These are phyloP conservation scores for Gymnoscelis rufifasciata DNA, from an alignment of 2,888 invertebrate species.

Conservation along the genomic window DNA sequence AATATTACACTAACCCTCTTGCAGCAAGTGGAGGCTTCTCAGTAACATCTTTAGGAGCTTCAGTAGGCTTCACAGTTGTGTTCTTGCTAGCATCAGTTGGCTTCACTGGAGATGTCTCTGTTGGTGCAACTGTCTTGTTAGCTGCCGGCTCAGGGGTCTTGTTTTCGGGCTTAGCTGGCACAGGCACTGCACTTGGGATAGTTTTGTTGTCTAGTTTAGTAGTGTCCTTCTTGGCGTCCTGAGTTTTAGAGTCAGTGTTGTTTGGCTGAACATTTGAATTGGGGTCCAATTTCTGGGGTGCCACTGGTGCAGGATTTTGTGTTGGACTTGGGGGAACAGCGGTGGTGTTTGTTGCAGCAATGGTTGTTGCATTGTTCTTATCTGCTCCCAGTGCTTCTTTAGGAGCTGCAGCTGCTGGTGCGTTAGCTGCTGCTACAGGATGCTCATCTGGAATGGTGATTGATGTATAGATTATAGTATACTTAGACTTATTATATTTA, in stretches of 20 bases:
- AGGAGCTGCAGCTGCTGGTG: neutral
- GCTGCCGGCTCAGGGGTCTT: conserved; percentile 26
- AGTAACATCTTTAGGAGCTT: conserved; percentile 8
- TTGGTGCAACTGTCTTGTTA: conserved; percentile 24
- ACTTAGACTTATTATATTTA: too few relatives aligned
- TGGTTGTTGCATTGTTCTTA: neutral
- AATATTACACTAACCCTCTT: conserved; percentile 53
- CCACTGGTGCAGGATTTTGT: too few relatives aligned
- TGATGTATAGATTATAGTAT: too few relatives aligned
- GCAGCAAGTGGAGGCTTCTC: conserved; percentile 36
- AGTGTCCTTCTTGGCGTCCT: neutral
- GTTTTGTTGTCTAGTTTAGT: conserved; percentile 6
- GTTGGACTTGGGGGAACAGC: neutral
- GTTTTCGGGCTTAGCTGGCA: conserved; percentile 1
- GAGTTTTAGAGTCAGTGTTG: neutral
- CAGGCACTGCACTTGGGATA: neutral
- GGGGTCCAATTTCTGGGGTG: neutral
- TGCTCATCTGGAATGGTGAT: neutral
- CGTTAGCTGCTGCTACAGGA: neutral
- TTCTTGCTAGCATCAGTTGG: conserved; percentile 34
- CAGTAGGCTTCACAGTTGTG: conserved; percentile 3
- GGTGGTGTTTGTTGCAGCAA: neutral
- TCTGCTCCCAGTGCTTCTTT: neutral
- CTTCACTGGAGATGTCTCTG: conserved; percentile 30
- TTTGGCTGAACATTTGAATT: neutral